A percentile compares a stretch with the other conserved stretches of the same genome.
Conservation (phyloP, 2,113 vertebrate species). For the Protomyctophum bolini region DNA sequence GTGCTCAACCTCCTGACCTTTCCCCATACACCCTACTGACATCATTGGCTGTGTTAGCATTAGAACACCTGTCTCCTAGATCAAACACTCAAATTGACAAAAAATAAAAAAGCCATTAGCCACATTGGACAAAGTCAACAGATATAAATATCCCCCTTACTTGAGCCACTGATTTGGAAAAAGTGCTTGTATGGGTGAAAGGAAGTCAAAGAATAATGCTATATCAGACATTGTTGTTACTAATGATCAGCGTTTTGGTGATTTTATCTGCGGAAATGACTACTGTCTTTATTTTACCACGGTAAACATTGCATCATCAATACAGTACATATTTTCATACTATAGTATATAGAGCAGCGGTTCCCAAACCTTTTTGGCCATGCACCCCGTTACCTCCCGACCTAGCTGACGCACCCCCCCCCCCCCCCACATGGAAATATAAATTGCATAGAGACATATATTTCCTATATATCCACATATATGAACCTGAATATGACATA, state of each 20-base stretch:
- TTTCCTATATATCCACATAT: too few relatives aligned
- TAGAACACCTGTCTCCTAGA: slow-evolving; percentile 17
- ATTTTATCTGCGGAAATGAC: background rate
- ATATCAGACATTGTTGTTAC: background rate
- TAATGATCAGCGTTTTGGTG: background rate
- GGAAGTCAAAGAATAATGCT: background rate
- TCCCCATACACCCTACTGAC: slow-evolving; percentile 6
- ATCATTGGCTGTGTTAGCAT: slow-evolving; percentile 22
- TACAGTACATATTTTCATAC: too few relatives aligned
- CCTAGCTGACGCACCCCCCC: too few relatives aligned
- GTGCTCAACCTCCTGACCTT: slow-evolving; percentile 55
- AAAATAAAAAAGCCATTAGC: background rate
- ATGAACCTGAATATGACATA: too few relatives aligned
- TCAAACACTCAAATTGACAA: slow-evolving; percentile 9
- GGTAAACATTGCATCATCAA: background rate
- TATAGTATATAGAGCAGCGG: too few relatives aligned
- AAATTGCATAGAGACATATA: too few relatives aligned
- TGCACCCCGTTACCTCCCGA: too few relatives aligned
- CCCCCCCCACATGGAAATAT: too few relatives aligned
- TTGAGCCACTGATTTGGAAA: background rate
- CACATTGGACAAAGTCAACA: background rate
- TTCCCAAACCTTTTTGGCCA: too few relatives aligned
- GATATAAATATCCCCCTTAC: slow-evolving; percentile 21
- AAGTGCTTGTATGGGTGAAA: background rate
- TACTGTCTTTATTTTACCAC: background rate